Base-by-base conservation (phyloP, 2,888 invertebrate genomes). In the Apocheima hispidaria region DNA sequence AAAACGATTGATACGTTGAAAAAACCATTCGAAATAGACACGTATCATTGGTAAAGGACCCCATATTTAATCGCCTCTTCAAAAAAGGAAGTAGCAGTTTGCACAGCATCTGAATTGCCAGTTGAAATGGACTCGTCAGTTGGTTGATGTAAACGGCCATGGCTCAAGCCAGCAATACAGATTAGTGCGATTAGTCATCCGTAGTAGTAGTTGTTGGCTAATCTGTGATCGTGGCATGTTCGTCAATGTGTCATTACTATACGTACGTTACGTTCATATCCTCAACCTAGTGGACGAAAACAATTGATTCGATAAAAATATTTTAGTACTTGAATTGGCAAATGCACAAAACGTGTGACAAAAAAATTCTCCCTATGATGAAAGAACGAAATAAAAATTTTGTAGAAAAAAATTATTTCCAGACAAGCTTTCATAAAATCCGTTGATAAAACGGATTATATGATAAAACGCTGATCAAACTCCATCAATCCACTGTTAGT, bases 31-130 rank as follows among this genome's bases (percentile, higher is more conserved):
- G n/a, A 44, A 16, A 46, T 21, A 53, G 41, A 53, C 53, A 60
- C 49, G 59, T 35, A 23, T 28, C 9, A 56, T 51, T 44, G 18
- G 65, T 65, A 74, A 56, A 33, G 53, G 53, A 64, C 60, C 57
- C 56, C 46, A 38, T 40, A 56, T 56, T 57, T 41, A 60, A 49
- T 43, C 20, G 65, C 72, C 78, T 66, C 71, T 79, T 76, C 76
- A 64, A 72, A 80, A 84, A 82, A 83, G 86, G 88, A 89, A 82
- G 87, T 79, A 64, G 75, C 71, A 74, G 75, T 85, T 87, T 84
- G 81, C 77, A 71, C 73, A 73, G 70, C 65, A 71, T 76, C 81
- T 83, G 81, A 87, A 87, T 86, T 83, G 82, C 72, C 72, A 67
- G 71, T 78, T 78, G 67, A 69, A 72, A 60, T 72, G 73, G 67